phyloP scores from a whole-genome alignment of 2,888 invertebrate genomes.

The Nomada fucata region DNA sequence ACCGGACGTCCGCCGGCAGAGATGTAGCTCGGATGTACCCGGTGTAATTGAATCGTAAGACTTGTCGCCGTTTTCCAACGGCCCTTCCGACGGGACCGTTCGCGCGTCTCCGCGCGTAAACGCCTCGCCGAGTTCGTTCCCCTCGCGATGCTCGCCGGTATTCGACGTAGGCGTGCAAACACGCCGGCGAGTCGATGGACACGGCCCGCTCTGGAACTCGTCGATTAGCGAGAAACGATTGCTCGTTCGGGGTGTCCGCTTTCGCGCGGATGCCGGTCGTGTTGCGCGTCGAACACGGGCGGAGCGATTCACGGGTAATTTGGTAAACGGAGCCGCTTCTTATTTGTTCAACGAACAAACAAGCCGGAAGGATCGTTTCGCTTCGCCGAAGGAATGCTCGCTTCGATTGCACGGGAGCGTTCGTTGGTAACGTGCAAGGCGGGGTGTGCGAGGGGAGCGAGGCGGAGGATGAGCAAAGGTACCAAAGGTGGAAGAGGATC shows the following conservation, averaged over 20 bases:
- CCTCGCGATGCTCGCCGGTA: slow-evolving; percentile 21
- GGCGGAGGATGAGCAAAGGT: background rate
- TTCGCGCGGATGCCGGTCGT: background rate
- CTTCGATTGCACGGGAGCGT: background rate
- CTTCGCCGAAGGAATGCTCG: background rate
- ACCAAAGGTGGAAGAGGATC: background rate
- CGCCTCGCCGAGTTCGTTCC: slow-evolving; percentile 27
- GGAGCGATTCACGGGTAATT: background rate
- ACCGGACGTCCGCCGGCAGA: slow-evolving; percentile 71
- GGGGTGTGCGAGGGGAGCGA: background rate
- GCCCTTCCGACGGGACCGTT: background rate
- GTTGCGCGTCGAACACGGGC: slow-evolving; percentile 33
- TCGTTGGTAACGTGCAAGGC: background rate
- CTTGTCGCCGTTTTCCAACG: slow-evolving; percentile 23
- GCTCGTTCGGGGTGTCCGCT: slow-evolving; percentile 12
- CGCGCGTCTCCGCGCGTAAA: background rate
- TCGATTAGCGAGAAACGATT: slow-evolving; percentile 38
- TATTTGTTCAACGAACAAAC: slow-evolving; percentile 22
- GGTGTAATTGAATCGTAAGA: slow-evolving; percentile 58
- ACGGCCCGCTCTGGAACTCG: slow-evolving; percentile 19
- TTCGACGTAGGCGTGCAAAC: slow-evolving; percentile 42
- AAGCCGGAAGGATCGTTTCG: slow-evolving; percentile 4
- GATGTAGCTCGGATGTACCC: slow-evolving; percentile 39
- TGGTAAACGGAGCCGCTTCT: slow-evolving; percentile 27
- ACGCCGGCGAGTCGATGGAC: slow-evolving; percentile 38